phyloP scores from a whole-genome alignment of 1,140 invertebrate species.

The Cherax quadricarinatus region DNA sequence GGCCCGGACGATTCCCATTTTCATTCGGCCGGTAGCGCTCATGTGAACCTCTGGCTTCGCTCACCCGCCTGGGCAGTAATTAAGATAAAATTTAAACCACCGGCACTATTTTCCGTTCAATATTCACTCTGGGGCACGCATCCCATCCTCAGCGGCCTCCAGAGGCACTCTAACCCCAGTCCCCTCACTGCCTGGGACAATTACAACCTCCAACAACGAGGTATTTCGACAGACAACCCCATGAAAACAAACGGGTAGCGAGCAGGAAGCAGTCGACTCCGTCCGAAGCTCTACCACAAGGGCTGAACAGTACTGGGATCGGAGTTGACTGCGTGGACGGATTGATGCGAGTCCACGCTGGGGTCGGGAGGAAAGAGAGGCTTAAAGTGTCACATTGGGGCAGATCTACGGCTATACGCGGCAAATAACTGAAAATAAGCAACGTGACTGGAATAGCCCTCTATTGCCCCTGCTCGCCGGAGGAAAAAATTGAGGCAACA shows the following conservation, averaged over 20 bases:
- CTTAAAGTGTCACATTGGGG: constrained; percentile 71
- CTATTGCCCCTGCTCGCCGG: constrained; percentile 43
- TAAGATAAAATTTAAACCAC: constrained; percentile 65
- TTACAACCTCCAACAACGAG: not conserved
- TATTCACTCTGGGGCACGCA: constrained; percentile 20
- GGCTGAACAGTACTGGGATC: constrained; percentile 64
- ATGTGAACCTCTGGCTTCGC: constrained; percentile 61
- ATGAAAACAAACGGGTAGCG: constrained; percentile 57
- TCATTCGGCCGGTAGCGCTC: constrained; percentile 62
- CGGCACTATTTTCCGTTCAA: constrained; percentile 38
- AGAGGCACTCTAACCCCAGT: too few relatives aligned
- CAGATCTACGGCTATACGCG: constrained; percentile 71
- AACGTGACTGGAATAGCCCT: constrained; percentile 69
- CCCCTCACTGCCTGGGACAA: not conserved
- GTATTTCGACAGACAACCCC: not conserved
- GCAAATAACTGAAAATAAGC: constrained; percentile 72
- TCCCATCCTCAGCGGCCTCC: not conserved
- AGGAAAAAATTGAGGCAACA: constrained; percentile 52
- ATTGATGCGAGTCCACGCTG: constrained; percentile 56
- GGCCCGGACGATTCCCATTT: constrained; percentile 67
- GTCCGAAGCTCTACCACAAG: constrained; percentile 65
- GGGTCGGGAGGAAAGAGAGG: constrained; percentile 69
- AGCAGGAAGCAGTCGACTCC: constrained; percentile 4
- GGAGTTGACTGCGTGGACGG: constrained; percentile 65
- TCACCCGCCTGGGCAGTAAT: constrained; percentile 68